Evolutionary conservation across 2,888 invertebrate species (phyloP).

Genomic region (Lasioglossum vierecki): DNA sequence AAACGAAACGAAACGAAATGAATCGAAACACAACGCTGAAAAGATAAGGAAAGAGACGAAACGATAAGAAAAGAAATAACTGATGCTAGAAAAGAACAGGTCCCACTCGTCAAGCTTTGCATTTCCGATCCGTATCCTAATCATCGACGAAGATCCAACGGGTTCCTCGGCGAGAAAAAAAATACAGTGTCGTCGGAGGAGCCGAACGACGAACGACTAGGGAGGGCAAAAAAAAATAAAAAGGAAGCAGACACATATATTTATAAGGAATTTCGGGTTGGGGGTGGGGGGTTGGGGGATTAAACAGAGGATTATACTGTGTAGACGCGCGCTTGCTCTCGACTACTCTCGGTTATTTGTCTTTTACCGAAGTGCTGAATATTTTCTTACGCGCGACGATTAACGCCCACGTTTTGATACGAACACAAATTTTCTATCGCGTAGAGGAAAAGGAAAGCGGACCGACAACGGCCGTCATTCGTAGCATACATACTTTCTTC

Average conservation of each 20-base stretch:
- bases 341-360: conserved; percentile 74
- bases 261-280: conserved; percentile 40
- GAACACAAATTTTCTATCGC: conserved; percentile 81
- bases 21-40: neutral
- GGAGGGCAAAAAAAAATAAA: neutral
- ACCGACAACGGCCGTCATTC: conserved; percentile 33
- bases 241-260: conserved; percentile 33
- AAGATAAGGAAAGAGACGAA: neutral
- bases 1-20: conserved; percentile 6
- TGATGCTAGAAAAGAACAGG: neutral
- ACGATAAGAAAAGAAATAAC: neutral
- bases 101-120: conserved; percentile 13
- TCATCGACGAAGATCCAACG: conserved; percentile 23
- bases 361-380: conserved; percentile 61
- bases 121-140: conserved; percentile 16
- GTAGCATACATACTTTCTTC: conserved; percentile 55
- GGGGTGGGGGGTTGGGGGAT: neutral
- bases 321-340: conserved; percentile 70
- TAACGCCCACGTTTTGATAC: conserved; percentile 80
- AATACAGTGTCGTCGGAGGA: neutral
- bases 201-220: conserved; percentile 18
- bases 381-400: conserved; percentile 74
- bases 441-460: conserved; percentile 48
- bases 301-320: conserved; percentile 42
- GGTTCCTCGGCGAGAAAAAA: conserved; percentile 3